phyloP scores from a whole-genome alignment of 2,797 vertebrate species.

The Bovichtus diacanthus region DNA sequence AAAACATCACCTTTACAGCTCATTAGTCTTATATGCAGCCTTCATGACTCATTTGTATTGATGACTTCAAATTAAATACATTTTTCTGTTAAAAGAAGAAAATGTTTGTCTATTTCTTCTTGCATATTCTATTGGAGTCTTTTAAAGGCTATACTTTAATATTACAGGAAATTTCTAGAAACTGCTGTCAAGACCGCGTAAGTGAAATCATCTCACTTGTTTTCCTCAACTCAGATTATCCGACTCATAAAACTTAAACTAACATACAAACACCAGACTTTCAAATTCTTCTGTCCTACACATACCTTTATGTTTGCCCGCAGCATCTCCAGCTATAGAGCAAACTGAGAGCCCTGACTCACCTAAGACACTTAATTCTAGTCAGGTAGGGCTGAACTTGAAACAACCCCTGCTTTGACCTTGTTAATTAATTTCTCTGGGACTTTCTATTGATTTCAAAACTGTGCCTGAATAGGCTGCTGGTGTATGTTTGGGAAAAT shows the following conservation, averaged over 20 bases:
- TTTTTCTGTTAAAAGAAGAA: background rate
- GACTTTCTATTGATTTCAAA: slow-evolving; percentile 70
- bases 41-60: background rate
- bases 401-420: slow-evolving; percentile 71
- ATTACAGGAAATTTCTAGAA: background rate
- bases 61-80: background rate
- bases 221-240: background rate
- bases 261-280: background rate
- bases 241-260: background rate
- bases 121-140: background rate
- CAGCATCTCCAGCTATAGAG: slow-evolving; percentile 38
- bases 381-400: slow-evolving; percentile 74
- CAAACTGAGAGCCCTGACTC: slow-evolving; percentile 53
- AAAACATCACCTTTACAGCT: background rate
- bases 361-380: slow-evolving; percentile 69
- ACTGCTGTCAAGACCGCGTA: background rate
- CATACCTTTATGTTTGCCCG: slow-evolving; percentile 40
- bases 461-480: slow-evolving; percentile 41
- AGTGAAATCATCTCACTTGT: background rate
- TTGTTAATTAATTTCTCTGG: slow-evolving; percentile 83
- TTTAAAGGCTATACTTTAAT: background rate
- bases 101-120: background rate
- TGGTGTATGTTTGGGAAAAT: slow-evolving; percentile 40
- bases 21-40: background rate
- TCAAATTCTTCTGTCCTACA: slow-evolving; percentile 17